Percentiles rank a stretch among this genome's conserved stretches.
These are phyloP conservation scores for Troides helena DNA, from an alignment of 2,888 invertebrate species.

Conservation along the genomic window DNA sequence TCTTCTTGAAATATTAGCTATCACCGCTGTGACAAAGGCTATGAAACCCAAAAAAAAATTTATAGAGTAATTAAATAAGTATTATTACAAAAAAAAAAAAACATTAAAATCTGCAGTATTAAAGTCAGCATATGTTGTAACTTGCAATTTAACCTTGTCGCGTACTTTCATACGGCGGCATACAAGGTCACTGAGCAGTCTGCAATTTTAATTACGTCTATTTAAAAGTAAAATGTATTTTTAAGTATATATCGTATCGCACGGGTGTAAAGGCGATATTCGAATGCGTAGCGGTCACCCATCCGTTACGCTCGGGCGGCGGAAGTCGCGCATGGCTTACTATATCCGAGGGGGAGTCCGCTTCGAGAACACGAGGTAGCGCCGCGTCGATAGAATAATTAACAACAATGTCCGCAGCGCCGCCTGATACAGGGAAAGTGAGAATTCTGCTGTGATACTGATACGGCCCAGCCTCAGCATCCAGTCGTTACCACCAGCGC, in stretches of 20 bases:
- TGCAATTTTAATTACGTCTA: slow-evolving; percentile 14
- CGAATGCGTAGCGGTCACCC: neutral
- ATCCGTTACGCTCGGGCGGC: slow-evolving; percentile 15
- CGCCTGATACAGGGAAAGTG: slow-evolving; percentile 60
- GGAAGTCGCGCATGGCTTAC: slow-evolving; percentile 20
- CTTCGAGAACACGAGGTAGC: slow-evolving; percentile 46
- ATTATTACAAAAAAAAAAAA: no score
- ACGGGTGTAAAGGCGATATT: no score
- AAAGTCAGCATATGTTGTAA: neutral
- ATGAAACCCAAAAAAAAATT: no score
- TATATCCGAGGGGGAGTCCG: slow-evolving; percentile 32
- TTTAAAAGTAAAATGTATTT: neutral
- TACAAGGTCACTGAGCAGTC: slow-evolving; percentile 21
- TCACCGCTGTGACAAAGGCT: no score
- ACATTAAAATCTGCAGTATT: no score
- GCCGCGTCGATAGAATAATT: slow-evolving; percentile 47
- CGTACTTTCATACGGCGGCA: slow-evolving; percentile 17
- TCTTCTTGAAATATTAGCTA: no score
- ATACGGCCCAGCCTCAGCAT: slow-evolving; percentile 27
- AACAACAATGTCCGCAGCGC: slow-evolving; percentile 47
- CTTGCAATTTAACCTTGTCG: neutral
- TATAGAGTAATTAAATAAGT: no score
- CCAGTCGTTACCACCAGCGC: slow-evolving; percentile 12
- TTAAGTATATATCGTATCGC: no score
- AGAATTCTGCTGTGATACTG: slow-evolving; percentile 49